phyloP scores from a whole-genome alignment of 1,140 invertebrate species.

The Gryllus bimaculatus region DNA sequence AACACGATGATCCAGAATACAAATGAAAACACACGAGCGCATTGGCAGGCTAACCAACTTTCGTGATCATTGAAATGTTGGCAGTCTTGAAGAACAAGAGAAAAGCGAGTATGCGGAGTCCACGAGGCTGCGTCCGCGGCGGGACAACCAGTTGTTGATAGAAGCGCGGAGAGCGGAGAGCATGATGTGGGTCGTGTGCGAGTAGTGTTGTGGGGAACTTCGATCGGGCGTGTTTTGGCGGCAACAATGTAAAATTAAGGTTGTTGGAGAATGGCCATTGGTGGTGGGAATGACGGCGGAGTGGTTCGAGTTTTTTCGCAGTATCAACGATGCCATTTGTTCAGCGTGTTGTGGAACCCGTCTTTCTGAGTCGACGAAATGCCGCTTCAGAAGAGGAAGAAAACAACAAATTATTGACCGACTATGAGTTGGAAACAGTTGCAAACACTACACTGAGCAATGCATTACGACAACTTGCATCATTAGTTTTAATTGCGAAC shows the following conservation, averaged over 20 bases:
- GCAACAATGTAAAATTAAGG: slow-evolving; percentile 9
- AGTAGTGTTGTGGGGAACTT: neutral
- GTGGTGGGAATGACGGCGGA: slow-evolving; percentile 14
- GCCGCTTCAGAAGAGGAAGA: slow-evolving; percentile 45
- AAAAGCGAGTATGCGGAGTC: neutral
- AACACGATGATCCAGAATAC: too few relatives aligned
- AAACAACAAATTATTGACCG: slow-evolving; percentile 40
- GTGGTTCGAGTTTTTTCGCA: neutral
- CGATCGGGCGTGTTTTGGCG: neutral
- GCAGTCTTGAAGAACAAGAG: neutral
- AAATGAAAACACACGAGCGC: too few relatives aligned
- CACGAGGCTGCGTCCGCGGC: neutral
- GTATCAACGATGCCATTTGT: slow-evolving; percentile 55
- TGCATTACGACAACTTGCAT: slow-evolving; percentile 63
- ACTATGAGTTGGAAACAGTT: slow-evolving; percentile 62
- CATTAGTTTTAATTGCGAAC: slow-evolving; percentile 62
- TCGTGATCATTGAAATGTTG: neutral
- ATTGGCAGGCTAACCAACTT: too few relatives aligned
- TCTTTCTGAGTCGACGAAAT: slow-evolving; percentile 51
- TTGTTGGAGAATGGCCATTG: neutral
- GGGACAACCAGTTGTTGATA: neutral
- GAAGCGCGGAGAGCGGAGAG: neutral
- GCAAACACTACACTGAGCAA: slow-evolving; percentile 67
- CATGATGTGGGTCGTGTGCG: neutral
- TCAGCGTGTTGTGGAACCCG: slow-evolving; percentile 56